These are phyloP conservation scores for Pelobates fuscus DNA, from an alignment of 2,113 vertebrate species.

Conservation along the genomic window DNA sequence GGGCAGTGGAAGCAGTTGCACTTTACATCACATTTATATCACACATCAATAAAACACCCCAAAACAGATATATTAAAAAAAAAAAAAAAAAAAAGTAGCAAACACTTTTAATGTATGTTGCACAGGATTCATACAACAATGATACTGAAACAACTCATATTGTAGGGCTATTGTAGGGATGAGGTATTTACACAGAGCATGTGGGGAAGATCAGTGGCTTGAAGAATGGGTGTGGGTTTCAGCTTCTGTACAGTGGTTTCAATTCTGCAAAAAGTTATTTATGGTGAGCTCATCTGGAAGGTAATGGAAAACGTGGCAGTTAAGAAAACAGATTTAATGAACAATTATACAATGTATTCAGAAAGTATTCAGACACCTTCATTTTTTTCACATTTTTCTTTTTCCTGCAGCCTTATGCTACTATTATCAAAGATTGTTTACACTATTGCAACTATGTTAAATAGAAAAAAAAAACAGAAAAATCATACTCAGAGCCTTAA, in stretches of 20 bases:
- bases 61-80: neutral
- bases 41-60: neutral
- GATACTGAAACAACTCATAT: neutral
- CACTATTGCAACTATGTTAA: no score
- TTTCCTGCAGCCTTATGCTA: no score
- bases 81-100: no score
- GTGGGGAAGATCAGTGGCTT: neutral
- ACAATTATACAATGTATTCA: no score
- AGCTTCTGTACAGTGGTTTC: neutral
- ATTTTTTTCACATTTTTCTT: no score
- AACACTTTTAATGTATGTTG: neutral
- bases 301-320: conserved; percentile 54
- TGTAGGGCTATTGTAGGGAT: neutral
- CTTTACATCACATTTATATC: no score
- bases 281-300: conserved; percentile 75
- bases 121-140: neutral
- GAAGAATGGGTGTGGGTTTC: neutral
- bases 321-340: neutral
- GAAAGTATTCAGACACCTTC: no score
- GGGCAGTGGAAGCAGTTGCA: no score
- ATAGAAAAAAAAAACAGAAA: no score
- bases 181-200: conserved; percentile 1
- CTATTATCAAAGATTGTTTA: no score
- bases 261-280: conserved; percentile 66
- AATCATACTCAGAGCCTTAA: no score